Evolutionary conservation across 2,888 invertebrate genomes (phyloP), one percentile per base, ranked within the genome.

Genomic region (Apamea anceps): DNA sequence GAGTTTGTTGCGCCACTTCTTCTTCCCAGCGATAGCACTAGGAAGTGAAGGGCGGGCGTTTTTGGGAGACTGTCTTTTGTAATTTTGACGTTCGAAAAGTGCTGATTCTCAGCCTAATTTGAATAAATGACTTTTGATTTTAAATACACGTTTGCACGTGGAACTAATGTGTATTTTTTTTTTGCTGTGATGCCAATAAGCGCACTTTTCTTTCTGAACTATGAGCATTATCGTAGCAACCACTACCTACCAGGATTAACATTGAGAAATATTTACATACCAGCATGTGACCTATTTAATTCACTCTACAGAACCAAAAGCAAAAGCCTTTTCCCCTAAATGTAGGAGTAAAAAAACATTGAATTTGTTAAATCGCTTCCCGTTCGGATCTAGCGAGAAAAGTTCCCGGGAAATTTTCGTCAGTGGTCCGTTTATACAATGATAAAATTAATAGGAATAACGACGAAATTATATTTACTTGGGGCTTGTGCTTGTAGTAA

Each of bases 281-380:
- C 72, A 72, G 7, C 66, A 63, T 54, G 51, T 75, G 84, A 79
- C 83, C 79, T 72, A 83, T 68, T 65, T 79, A 72, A 84, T 54
- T 15, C 79, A 42, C 15, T 77, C 32, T 72, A 37, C 84, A 72
- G 45, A 75, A 28, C 32, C 48, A 63, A 42, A 72, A 25, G 54
- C 12, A 72, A 72, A 83, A 72, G 28, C 48, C 60, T 72, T 48
- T 72, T 13, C 18, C 13, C 51, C 68, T 72, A 65, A 70, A 72
- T 68, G 72, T 75, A 42, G 6, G 28, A 63, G 3, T 54, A 60
- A 67, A 68, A 74, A 72, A 51, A 72, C 37, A 83, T 57, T 54
- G 71, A 81, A 81, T 71, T 70, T 81, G 70, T 75, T 82, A 57
- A 79, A 75, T 84, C 82, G 62, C 57, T 72, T 70, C 25, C 62